phyloP scores from a whole-genome alignment of 2,113 vertebrate genomes.

The Vulpes ferrilata region DNA sequence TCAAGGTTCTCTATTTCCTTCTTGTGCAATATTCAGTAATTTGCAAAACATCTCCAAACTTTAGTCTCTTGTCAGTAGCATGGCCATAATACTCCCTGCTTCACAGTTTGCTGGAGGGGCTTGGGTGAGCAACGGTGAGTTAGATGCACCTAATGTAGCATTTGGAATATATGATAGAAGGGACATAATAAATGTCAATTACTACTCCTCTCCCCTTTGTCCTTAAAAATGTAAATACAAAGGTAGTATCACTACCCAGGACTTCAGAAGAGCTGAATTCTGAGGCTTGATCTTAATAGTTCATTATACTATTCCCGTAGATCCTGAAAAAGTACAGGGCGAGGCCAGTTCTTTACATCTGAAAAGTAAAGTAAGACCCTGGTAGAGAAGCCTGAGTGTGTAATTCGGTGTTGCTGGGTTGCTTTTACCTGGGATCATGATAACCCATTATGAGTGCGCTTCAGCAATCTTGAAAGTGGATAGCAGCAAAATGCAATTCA shows the following conservation, averaged over 20 bases:
- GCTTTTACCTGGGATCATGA: neutral
- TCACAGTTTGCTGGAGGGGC: neutral
- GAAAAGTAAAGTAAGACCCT: neutral
- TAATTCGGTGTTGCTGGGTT: neutral
- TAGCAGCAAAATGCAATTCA: neutral
- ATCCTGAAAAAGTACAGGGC: neutral
- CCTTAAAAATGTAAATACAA: neutral
- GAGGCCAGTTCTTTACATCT: neutral
- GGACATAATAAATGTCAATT: neutral
- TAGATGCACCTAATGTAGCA: neutral
- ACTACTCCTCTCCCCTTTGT: neutral
- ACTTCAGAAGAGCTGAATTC: slow-evolving; percentile 23
- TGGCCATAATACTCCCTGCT: neutral
- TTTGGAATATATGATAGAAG: neutral
- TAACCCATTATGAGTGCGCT: neutral
- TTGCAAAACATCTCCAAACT: neutral
- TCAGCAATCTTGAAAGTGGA: neutral
- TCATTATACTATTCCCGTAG: neutral
- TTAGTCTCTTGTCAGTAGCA: neutral
- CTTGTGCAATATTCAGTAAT: neutral
- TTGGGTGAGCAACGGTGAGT: neutral
- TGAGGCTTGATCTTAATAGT: neutral
- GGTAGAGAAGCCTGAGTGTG: neutral
- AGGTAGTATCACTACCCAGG: neutral
- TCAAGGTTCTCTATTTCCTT: neutral